Conservation (phyloP, 2,888 invertebrate genomes). For the Odontocolon sp. region DNA sequence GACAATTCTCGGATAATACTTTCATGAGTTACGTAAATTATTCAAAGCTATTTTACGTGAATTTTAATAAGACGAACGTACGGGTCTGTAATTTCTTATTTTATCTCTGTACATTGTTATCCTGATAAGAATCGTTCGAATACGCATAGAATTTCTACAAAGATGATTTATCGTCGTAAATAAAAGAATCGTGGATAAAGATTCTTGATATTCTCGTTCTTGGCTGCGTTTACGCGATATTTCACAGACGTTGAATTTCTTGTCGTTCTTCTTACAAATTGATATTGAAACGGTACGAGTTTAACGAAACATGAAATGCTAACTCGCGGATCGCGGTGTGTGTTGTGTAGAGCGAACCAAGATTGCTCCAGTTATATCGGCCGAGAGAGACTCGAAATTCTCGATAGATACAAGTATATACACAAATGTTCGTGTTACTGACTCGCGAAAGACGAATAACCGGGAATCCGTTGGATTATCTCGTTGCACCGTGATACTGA, state of each 20-base stretch:
- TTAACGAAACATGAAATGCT: constrained; percentile 55
- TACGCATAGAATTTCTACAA: too few relatives aligned
- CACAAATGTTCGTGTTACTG: not conserved
- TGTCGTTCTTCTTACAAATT: constrained; percentile 50
- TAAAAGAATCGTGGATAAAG: too few relatives aligned
- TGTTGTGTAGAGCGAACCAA: not conserved
- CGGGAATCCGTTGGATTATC: constrained; percentile 42
- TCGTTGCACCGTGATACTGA: constrained; percentile 27
- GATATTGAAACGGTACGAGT: constrained; percentile 54
- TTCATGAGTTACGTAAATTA: too few relatives aligned
- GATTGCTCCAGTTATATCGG: constrained; percentile 32
- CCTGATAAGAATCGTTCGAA: too few relatives aligned
- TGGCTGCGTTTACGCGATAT: constrained; percentile 9
- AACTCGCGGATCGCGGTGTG: constrained; percentile 15
- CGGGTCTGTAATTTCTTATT: too few relatives aligned
- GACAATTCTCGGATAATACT: too few relatives aligned
- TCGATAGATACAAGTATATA: not conserved
- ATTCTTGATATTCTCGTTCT: too few relatives aligned
- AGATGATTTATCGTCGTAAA: too few relatives aligned
- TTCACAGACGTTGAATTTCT: constrained; percentile 41
- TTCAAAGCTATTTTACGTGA: too few relatives aligned
- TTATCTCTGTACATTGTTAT: too few relatives aligned
- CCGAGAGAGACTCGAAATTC: constrained; percentile 11
- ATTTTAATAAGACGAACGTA: too few relatives aligned
- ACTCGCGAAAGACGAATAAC: constrained; percentile 5